Percentiles rank a stretch among this genome's conserved stretches.
These are phyloP conservation scores for Salvelinus alpinus DNA, from an alignment of 2,113 vertebrate species.

Conservation along the genomic window DNA sequence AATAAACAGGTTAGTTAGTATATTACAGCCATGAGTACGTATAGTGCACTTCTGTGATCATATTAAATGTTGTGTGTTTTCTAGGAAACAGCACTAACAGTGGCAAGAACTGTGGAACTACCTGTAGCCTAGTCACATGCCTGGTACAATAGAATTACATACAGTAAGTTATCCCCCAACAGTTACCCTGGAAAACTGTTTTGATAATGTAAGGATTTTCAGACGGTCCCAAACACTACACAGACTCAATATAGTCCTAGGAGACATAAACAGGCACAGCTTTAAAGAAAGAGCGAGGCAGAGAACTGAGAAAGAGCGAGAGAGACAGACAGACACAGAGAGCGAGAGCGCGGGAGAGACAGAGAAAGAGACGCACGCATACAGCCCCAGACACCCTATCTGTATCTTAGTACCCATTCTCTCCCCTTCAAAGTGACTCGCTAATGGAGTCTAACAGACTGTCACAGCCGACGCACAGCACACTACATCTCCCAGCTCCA, in stretches of 20 bases:
- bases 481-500: constrained; percentile 56
- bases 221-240: constrained; percentile 3
- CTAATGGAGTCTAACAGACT: constrained; percentile 74
- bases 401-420: constrained; percentile 50
- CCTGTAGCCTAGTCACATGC: constrained; percentile 41
- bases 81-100: background rate
- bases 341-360: background rate
- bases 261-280: constrained; percentile 7
- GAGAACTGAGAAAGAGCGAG: constrained; percentile 2
- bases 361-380: background rate
- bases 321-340: background rate
- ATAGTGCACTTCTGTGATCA: background rate
- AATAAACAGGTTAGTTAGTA: background rate
- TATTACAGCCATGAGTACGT: too few species aligned
- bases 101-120: background rate
- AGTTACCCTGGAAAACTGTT: constrained; percentile 48
- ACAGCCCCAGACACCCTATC: constrained; percentile 25
- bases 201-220: constrained; percentile 34
- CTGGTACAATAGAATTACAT: constrained; percentile 49
- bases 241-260: constrained; percentile 29
- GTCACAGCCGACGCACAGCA: constrained; percentile 44
- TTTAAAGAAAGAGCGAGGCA: background rate
- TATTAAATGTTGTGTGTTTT: background rate
- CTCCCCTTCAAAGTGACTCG: constrained; percentile 48
- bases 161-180: constrained; percentile 37